phyloP scores from a whole-genome alignment of 2,888 invertebrate species.

The Melanotus villosus region DNA sequence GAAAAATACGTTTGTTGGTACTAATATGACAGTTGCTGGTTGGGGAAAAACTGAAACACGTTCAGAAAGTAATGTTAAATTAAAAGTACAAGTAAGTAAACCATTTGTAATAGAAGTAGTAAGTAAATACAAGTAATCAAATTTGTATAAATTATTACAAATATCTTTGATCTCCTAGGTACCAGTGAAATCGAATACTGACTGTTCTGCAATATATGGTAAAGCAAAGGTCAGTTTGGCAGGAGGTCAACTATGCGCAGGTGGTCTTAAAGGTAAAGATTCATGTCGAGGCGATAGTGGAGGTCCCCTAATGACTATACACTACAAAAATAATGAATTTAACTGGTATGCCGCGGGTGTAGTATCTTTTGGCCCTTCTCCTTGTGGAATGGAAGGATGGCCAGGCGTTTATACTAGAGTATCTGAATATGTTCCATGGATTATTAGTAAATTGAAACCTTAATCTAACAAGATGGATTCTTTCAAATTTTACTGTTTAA shows the following conservation, averaged over 20 bases:
- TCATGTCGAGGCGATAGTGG: constrained; percentile 77
- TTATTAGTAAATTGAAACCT: background rate
- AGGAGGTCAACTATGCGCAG: constrained; percentile 74
- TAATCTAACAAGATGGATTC: background rate
- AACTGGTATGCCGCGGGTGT: background rate
- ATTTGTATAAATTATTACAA: too few relatives aligned
- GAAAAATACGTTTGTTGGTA: constrained; percentile 65
- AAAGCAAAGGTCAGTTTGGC: constrained; percentile 65
- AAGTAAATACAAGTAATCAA: too few relatives aligned
- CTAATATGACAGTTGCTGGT: constrained; percentile 73
- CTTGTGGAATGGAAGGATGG: background rate
- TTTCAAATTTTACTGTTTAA: too few relatives aligned
- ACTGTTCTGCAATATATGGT: constrained; percentile 72
- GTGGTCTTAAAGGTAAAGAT: constrained; percentile 72
- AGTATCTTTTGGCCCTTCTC: background rate
- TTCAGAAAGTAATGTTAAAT: constrained; percentile 69
- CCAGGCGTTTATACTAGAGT: background rate
- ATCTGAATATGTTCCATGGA: background rate
- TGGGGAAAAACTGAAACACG: constrained; percentile 76
- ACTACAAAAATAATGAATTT: background rate
- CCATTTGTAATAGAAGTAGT: too few relatives aligned
- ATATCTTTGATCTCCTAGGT: constrained; percentile 59
- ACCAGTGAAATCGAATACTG: constrained; percentile 67
- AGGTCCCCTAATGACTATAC: constrained; percentile 71
- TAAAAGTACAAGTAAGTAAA: constrained; percentile 66